Evolutionary conservation across 2,888 invertebrate species (phyloP).

Genomic region (Mythimna lalbum): DNA sequence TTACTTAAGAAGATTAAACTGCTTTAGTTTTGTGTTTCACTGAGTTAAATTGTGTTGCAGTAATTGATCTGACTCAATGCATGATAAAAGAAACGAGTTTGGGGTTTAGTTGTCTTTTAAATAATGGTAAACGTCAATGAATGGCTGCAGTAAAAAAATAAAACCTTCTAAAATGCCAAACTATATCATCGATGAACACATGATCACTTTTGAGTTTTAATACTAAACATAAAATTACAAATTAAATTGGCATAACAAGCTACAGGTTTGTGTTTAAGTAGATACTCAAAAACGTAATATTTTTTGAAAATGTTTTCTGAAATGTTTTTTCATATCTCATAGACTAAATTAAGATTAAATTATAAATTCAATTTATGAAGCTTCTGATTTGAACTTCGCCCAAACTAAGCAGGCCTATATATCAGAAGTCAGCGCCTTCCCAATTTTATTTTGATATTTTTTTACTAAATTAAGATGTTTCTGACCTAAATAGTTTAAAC

Average conservation of each 20-base stretch:
- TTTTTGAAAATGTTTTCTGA: background rate
- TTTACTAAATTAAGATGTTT: conserved; percentile 7
- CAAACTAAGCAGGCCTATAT: too few relatives aligned
- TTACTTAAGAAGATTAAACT: background rate
- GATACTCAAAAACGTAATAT: background rate
- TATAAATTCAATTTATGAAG: too few relatives aligned
- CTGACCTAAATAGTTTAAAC: background rate
- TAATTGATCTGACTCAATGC: background rate
- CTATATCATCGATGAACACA: background rate
- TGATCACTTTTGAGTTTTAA: background rate
- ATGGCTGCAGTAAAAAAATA: background rate
- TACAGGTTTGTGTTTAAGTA: background rate
- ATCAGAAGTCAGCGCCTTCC: too few relatives aligned
- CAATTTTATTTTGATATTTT: too few relatives aligned
- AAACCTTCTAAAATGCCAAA: background rate
- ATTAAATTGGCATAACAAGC: background rate
- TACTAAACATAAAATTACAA: background rate
- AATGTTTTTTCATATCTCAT: background rate
- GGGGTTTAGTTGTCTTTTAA: background rate
- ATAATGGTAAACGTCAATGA: background rate
- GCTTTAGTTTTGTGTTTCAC: background rate
- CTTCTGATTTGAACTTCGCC: too few relatives aligned
- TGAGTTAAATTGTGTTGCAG: background rate
- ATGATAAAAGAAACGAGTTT: background rate
- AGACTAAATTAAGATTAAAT: background rate